Base-by-base conservation (phyloP, 2,113 vertebrate species). In the Platycercus adscitus region DNA sequence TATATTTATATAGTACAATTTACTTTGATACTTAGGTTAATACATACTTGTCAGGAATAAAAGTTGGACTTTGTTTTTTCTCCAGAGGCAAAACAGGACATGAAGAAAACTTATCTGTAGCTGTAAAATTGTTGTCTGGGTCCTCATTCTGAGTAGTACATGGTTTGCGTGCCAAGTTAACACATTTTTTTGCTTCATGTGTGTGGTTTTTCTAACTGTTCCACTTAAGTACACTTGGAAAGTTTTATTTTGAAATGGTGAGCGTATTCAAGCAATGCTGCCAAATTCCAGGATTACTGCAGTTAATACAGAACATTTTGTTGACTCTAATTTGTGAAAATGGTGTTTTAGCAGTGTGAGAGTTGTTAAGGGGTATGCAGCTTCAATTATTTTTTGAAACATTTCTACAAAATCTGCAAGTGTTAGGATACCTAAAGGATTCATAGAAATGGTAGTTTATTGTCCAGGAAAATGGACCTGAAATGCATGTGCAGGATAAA, bases 201-300 rank as follows among this genome's bases (percentile, higher is more conserved):
- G 8, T 76, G 35, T 16, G 10, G 0, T 1, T 69, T 78, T 85
- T 95, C 50, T 21, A 89, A 43, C 50, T 70, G 25, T 55, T 83
- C 64, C 26, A 7, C 76, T 91, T 71, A 77, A 53, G 55, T 77
- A 41, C 37, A 66, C 50, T 66, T 70, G 33, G 29, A 37, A 78
- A 83, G n/a, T 88, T 94, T 81, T 91, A 17, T 68, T 92, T 94
- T 81, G 20, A 93, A 86, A 39, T 43, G 60, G 8, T 2, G 1
- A 92, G n/a, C 64, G 60, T 52, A 50, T 81, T 93, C 50, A 92
- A 68, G 61, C 52, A 60, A 19, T 81, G 65, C 77, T 95, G 69
- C 77, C 72, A 97, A 68, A 79, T 81, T 94, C 65, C 47, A 63
- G 60, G 92, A 71, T 91, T 96, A 58, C 58, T 95, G 24, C 28